phyloP scores from a whole-genome alignment of 2,113 vertebrate species.

The Lycocorax pyrrhopterus region DNA sequence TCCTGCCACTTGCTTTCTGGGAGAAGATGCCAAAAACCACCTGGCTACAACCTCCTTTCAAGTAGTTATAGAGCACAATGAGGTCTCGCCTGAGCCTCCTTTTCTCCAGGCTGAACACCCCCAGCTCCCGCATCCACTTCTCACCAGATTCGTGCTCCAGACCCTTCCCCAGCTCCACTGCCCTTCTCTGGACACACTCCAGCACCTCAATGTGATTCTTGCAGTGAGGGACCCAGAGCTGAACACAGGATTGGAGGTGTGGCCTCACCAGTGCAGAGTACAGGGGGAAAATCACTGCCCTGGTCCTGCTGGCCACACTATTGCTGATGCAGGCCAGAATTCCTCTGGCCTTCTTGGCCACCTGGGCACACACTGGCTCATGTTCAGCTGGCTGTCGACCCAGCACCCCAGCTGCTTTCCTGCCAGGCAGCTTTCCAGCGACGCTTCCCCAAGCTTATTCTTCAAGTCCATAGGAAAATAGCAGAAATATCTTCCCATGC shows the following conservation, averaged over 20 bases:
- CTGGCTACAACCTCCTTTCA: neutral
- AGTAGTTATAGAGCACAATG: too few species aligned
- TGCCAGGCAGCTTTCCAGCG: neutral
- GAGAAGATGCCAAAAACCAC: neutral
- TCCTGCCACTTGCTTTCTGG: neutral
- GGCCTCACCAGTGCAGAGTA: neutral
- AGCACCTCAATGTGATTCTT: neutral
- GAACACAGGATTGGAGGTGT: neutral
- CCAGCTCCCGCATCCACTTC: neutral
- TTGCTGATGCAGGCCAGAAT: neutral
- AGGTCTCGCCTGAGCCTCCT: neutral
- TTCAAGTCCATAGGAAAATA: neutral
- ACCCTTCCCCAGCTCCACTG: neutral
- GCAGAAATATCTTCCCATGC: neutral
- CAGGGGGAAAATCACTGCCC: neutral
- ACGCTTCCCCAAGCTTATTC: neutral
- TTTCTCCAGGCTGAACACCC: neutral
- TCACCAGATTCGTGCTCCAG: neutral
- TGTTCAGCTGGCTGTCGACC: neutral
- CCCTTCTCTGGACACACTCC: accelerated
- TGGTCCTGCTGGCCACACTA: neutral
- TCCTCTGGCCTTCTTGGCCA: neutral
- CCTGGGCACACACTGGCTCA: neutral
- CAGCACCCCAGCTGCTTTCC: neutral
- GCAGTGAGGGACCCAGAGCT: neutral